Percentiles rank a stretch among this genome's conserved stretches.
phyloP scores from a whole-genome alignment of 1,140 invertebrate species.

The Steinernema feltiae region DNA sequence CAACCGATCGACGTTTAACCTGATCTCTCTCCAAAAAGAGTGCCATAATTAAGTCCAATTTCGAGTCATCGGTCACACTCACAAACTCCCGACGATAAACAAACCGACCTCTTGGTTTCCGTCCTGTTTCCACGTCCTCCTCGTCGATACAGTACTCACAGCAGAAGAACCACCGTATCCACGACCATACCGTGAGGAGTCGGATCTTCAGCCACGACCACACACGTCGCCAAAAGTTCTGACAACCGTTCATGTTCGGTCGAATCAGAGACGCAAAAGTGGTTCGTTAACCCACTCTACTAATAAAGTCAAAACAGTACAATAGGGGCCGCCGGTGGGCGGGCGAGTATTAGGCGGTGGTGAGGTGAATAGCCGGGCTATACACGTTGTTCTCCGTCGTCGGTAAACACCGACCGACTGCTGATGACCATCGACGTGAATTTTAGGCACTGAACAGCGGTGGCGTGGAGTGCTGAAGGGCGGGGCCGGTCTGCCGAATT shows the following conservation, averaged over 20 bases:
- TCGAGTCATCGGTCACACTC: no score
- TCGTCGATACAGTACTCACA: background rate
- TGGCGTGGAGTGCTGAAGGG: background rate
- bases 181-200: background rate
- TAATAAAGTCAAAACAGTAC: background rate
- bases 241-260: background rate
- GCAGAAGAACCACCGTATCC: background rate
- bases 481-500: background rate
- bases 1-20: no score
- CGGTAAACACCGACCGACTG: background rate
- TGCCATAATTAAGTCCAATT: no score
- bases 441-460: background rate
- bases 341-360: background rate
- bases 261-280: background rate
- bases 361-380: background rate
- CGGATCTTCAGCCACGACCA: background rate
- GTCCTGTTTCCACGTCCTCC: slow-evolving; percentile 2
- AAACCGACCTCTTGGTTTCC: background rate
- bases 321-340: no score
- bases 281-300: slow-evolving; percentile 12
- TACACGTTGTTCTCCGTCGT: background rate
- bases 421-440: background rate
- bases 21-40: background rate
- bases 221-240: slow-evolving; percentile 1
- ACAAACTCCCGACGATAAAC: background rate